Conservation (phyloP, 2,113 vertebrate genomes). For the Psittacara wagleri region DNA sequence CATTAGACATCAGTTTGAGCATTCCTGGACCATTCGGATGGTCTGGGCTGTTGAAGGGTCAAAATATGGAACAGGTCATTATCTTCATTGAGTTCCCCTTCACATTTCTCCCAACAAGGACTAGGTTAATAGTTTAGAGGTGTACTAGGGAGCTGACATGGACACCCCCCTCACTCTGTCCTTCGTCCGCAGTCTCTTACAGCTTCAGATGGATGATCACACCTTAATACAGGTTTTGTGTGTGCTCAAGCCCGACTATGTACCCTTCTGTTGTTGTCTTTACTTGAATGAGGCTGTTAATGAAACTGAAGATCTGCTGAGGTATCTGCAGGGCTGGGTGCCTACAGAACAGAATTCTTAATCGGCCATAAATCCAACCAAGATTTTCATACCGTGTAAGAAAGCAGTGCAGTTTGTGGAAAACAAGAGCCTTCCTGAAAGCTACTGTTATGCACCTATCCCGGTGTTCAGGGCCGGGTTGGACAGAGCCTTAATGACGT, state of each 20-base stretch:
- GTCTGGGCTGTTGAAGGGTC: not conserved
- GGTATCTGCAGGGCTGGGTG: not conserved
- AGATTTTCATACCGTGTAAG: not conserved
- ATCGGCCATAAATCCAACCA: not conserved
- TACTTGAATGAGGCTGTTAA: not conserved
- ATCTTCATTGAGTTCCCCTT: not conserved
- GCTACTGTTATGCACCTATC: not conserved
- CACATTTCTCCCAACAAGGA: not conserved
- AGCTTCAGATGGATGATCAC: not conserved
- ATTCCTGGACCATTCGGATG: not conserved
- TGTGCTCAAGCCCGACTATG: accelerated
- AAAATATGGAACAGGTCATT: not conserved
- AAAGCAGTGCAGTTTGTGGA: not conserved
- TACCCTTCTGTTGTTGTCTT: not conserved
- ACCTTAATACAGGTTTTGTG: not conserved
- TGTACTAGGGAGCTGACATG: accelerated
- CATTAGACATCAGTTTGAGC: not conserved
- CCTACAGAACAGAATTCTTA: not conserved
- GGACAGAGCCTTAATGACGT: too few relatives aligned
- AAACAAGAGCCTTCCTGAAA: conserved; percentile 27
- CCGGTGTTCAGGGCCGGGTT: too few relatives aligned
- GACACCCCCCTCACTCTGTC: not conserved
- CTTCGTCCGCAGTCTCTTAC: not conserved
- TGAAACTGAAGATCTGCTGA: not conserved
- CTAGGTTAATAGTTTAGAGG: not conserved